phyloP scores from a whole-genome alignment of 2,888 invertebrate genomes.

The Argyra leucocephala region DNA sequence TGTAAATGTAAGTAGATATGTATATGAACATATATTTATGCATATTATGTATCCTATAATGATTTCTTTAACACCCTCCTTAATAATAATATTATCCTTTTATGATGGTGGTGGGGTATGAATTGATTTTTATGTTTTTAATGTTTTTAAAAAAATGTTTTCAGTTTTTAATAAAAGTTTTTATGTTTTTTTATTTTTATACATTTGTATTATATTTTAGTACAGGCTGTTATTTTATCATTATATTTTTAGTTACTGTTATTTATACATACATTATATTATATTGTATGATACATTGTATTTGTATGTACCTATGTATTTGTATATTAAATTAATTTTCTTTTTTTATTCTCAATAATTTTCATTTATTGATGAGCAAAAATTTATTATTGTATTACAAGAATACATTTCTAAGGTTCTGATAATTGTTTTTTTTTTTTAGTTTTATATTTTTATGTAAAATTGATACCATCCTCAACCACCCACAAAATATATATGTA shows the following conservation, averaged over 20 bases:
- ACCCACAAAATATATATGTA: too few relatives aligned
- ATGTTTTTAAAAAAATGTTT: neutral
- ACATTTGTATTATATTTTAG: neutral
- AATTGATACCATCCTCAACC: too few relatives aligned
- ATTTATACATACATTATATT: neutral
- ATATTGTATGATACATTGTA: neutral
- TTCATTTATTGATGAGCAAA: too few relatives aligned
- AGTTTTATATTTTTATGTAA: too few relatives aligned
- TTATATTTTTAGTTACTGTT: neutral
- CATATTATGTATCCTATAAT: neutral
- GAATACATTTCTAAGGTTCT: too few relatives aligned
- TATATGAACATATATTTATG: too few relatives aligned
- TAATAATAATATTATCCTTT: neutral
- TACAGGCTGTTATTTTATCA: neutral
- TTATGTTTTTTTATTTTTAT: neutral
- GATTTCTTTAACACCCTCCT: neutral
- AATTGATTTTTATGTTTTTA: slow-evolving; percentile 6
- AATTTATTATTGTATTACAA: too few relatives aligned
- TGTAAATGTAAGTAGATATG: too few relatives aligned
- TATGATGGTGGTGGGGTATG: neutral
- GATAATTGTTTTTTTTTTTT: too few relatives aligned
- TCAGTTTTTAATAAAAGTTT: neutral
- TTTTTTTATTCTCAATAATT: too few relatives aligned
- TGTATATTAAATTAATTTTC: too few relatives aligned
- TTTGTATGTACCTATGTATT: too few relatives aligned